Conservation (phyloP, 2,888 invertebrate genomes). For the Dicyrtomina minuta region DNA sequence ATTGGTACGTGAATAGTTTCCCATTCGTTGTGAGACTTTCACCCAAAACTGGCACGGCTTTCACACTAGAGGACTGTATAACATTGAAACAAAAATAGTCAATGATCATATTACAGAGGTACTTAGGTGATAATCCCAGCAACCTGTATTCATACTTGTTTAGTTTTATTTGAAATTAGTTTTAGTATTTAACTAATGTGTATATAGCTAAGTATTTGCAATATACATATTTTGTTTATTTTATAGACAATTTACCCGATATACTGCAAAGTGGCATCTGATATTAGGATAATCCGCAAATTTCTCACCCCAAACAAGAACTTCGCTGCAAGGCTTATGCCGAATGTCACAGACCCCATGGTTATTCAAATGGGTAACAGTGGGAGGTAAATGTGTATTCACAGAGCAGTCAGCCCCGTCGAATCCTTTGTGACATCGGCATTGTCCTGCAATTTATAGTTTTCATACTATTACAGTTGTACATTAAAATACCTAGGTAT, state of each 20-base stretch:
- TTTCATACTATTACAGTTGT: too few relatives aligned
- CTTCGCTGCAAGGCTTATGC: conserved; percentile 52
- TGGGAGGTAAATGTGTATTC: conserved; percentile 41
- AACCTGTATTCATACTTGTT: too few relatives aligned
- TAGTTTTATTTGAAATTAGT: too few relatives aligned
- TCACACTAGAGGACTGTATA: conserved; percentile 42
- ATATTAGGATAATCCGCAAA: conserved; percentile 51
- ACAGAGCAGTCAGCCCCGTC: conserved; percentile 52
- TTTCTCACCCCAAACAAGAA: conserved; percentile 52
- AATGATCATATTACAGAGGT: too few relatives aligned
- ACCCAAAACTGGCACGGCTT: conserved; percentile 45
- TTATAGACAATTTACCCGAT: conserved; percentile 49
- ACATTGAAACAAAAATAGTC: conserved; percentile 1
- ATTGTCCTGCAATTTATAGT: conserved; percentile 44
- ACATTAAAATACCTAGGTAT: neutral
- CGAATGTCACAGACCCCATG: conserved; percentile 53
- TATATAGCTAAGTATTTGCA: neutral
- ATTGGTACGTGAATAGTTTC: conserved; percentile 49
- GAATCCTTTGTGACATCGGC: conserved; percentile 47
- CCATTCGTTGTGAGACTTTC: conserved; percentile 47
- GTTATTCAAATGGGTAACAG: conserved; percentile 42
- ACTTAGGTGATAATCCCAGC: too few relatives aligned
- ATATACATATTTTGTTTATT: neutral
- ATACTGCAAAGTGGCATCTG: conserved; percentile 53
- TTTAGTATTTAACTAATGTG: neutral